Evolutionary conservation across 2,113 vertebrate genomes (phyloP).

Genomic region (Caretta caretta): DNA sequence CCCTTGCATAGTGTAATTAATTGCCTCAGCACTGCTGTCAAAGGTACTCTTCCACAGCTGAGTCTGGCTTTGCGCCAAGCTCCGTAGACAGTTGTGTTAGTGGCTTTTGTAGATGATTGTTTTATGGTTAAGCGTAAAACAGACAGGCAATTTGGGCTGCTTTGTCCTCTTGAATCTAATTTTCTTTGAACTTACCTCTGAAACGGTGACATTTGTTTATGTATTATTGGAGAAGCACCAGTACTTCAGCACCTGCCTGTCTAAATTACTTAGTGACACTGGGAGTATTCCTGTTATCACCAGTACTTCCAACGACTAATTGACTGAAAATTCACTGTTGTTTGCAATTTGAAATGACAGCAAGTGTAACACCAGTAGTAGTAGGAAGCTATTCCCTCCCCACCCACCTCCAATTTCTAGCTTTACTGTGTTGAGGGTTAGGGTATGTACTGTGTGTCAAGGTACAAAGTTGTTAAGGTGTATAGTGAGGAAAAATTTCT

Average conservation of each 20-base stretch:
- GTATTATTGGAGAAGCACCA: neutral
- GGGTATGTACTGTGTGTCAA: neutral
- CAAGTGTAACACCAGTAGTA: slow-evolving; percentile 41
- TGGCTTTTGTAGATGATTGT: neutral
- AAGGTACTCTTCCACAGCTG: neutral
- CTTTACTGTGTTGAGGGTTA: slow-evolving; percentile 26
- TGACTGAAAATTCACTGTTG: slow-evolving; percentile 75
- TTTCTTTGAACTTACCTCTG: slow-evolving; percentile 17
- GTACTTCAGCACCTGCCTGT: slow-evolving; percentile 60
- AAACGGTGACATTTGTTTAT: neutral
- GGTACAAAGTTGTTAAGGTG: neutral
- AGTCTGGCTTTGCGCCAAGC: neutral
- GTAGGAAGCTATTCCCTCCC: slow-evolving; percentile 50
- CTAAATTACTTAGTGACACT: slow-evolving; percentile 74
- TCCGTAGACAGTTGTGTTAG: neutral
- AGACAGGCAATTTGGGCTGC: neutral
- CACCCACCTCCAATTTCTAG: neutral
- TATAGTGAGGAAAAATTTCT: neutral
- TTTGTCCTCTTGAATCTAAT: slow-evolving; percentile 24
- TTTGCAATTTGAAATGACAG: slow-evolving; percentile 67
- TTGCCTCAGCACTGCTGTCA: neutral
- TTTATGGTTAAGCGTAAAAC: slow-evolving; percentile 15
- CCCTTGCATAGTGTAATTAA: neutral
- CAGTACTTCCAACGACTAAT: slow-evolving; percentile 73
- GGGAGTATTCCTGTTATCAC: slow-evolving; percentile 65